Base-by-base conservation (phyloP, 1,140 invertebrate species). In the Micrasema minimum region DNA sequence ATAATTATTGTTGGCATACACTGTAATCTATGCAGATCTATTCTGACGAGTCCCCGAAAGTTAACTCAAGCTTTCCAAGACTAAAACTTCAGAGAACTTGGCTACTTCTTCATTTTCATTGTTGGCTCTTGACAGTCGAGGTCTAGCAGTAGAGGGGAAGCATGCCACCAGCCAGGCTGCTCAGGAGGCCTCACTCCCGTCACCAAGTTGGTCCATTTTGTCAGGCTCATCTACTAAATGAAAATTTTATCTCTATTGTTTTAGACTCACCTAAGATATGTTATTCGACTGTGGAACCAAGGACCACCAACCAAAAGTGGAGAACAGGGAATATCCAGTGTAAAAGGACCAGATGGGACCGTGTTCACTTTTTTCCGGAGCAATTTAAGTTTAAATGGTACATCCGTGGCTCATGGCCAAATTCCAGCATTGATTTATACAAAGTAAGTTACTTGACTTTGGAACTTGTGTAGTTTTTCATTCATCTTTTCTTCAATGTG, bases 281-380 rank as follows among this genome's bases (percentile, higher is more conserved):
- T 96, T 0, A 84, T 99, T 22, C 86, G 95, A 43, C 79, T 98
- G 31, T 89, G 94, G 76, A 97, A 97, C 79, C 91, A 94, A 77
- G 96, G 96, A n/a, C 92, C 93, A 2, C 88, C 94, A 62, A 98
- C 96, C 1, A 92, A 92, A 65, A 98, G 96, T 79, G 96, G 96
- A 3, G 96, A 98, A 82, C 92, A 93, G 18, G 96, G 96, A 0
- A 81, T 96, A 50, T 89, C 89, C 35, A 88, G 90, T 2, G 90
- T 98, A 0, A 93, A 94, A 78, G 96, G 96, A 41, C 93, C 95
- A 0, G 96, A 98, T 85, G 95, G 95, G 46, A 95, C 94, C 3
- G 91, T 88, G 0, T 98, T 98, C 80, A 91, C 91, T n/a, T 99
- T 97, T 79, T 91, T 90, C 23, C 92, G 94, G 10, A 97, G 96